Evolutionary conservation across 37 sponge, comb jelly and placozoan genomes (phyloP).

Genomic region (Axinella damicornis): DNA sequence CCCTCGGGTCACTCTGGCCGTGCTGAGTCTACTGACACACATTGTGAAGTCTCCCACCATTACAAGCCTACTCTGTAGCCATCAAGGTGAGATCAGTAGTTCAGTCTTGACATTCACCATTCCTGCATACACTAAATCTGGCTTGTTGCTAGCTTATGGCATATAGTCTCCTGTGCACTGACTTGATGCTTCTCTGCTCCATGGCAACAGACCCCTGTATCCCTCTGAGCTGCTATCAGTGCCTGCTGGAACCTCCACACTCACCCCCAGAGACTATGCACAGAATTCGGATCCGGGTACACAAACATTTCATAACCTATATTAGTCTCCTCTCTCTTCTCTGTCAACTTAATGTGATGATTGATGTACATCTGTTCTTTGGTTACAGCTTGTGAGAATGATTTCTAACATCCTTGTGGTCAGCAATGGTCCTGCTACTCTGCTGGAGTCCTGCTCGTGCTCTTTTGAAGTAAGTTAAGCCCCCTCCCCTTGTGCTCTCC

Average conservation of each 20-base stretch:
- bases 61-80: slow-evolving; percentile 7
- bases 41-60: slow-evolving; percentile 22
- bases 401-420: slow-evolving; percentile 7
- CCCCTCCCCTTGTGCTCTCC: too few species aligned
- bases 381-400: slow-evolving; percentile 28
- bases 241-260: slow-evolving; percentile 36
- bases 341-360: neutral
- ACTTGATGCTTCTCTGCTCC: too few species aligned
- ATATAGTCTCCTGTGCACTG: too few species aligned
- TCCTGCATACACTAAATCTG: too few species aligned
- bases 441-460: slow-evolving; percentile 32
- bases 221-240: slow-evolving; percentile 45
- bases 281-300: neutral
- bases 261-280: neutral
- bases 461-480: slow-evolving; percentile 21
- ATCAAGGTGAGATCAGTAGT: neutral
- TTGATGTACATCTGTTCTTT: neutral
- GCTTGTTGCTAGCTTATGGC: too few species aligned
- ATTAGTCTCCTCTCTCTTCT: neutral
- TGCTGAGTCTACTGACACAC: slow-evolving; percentile 23
- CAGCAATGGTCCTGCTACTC: neutral
- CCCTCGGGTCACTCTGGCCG: slow-evolving; percentile 18
- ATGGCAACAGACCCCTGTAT: slow-evolving; percentile 31
- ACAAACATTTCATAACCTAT: neutral
- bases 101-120: too few species aligned